These are phyloP conservation scores for Drosophila lacicola DNA, from an alignment of 2,888 invertebrate genomes.

Conservation along the genomic window DNA sequence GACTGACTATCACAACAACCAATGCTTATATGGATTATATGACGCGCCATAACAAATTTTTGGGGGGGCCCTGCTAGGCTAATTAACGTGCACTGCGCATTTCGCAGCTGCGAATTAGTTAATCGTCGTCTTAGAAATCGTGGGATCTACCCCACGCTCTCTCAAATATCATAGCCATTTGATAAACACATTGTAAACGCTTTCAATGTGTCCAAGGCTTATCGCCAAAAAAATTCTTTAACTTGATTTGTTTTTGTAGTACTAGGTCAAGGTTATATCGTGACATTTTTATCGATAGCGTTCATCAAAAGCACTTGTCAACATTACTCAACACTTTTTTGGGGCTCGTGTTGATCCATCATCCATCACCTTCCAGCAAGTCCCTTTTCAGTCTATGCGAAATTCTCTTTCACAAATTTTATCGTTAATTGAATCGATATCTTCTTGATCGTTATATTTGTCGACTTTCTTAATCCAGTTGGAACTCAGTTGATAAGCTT, in stretches of 20 bases:
- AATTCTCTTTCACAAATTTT: not conserved
- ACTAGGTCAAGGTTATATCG: constrained; percentile 66
- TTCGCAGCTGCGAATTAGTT: not conserved
- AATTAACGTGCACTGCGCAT: constrained; percentile 13
- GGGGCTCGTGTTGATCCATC: not conserved
- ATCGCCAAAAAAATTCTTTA: constrained; percentile 14
- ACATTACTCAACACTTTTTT: constrained; percentile 33
- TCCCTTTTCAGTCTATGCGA: not conserved
- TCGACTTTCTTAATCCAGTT: constrained; percentile 21
- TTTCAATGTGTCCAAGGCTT: constrained; percentile 11
- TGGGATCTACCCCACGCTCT: not conserved
- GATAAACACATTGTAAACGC: constrained; percentile 28
- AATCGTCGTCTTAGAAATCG: constrained; percentile 4
- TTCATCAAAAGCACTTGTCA: constrained; percentile 45
- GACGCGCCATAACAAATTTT: constrained; percentile 20
- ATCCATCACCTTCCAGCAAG: not conserved
- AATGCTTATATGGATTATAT: constrained; percentile 19
- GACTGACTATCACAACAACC: constrained; percentile 41
- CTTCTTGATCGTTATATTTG: not conserved
- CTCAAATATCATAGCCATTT: constrained; percentile 1
- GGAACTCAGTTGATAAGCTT: constrained; percentile 33
- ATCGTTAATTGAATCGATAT: too few species aligned
- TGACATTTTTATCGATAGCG: constrained; percentile 32
- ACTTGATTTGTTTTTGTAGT: constrained; percentile 50
- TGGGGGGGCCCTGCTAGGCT: constrained; percentile 15